Conservation (phyloP, 1,140 invertebrate species). For the Lasioglossum albipes region DNA sequence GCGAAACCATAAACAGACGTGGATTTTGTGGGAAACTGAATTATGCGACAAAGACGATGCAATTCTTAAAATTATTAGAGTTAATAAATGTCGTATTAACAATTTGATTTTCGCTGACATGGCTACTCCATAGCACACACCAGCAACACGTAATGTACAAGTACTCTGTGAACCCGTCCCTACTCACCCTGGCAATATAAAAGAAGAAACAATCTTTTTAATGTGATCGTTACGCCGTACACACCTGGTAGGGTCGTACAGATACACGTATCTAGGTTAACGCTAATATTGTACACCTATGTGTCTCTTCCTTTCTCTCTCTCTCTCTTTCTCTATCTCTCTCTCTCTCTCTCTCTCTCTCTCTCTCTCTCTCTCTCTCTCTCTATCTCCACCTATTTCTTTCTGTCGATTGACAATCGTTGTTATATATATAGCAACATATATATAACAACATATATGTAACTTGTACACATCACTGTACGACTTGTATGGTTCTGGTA, state of each 20-base stretch:
- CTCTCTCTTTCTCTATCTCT: slow-evolving; percentile 2
- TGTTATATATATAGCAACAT: too few species aligned
- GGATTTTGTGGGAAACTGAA: too few species aligned
- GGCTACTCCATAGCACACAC: slow-evolving; percentile 26
- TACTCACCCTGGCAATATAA: slow-evolving; percentile 27
- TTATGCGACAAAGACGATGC: too few species aligned
- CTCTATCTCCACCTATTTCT: slow-evolving; percentile 12
- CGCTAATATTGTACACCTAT: slow-evolving; percentile 52
- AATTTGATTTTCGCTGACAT: neutral
- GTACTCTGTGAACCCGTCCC: slow-evolving; percentile 16
- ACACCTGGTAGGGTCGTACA: slow-evolving; percentile 39
- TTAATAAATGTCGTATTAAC: too few species aligned
- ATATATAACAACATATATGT: neutral
- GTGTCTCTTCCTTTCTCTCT: slow-evolving; percentile 17
- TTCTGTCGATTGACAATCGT: slow-evolving; percentile 22
- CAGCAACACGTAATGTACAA: slow-evolving; percentile 20
- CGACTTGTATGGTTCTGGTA: neutral
- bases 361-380: slow-evolving; percentile 1
- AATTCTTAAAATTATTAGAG: too few species aligned
- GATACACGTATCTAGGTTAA: slow-evolving; percentile 46
- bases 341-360: too few species aligned
- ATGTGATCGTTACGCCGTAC: slow-evolving; percentile 25
- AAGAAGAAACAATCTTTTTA: slow-evolving; percentile 40
- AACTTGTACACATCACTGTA: slow-evolving; percentile 28
- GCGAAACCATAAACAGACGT: too few species aligned